These are phyloP conservation scores for Eilema sororculum DNA, from an alignment of 2,888 invertebrate species.

Conservation along the genomic window DNA sequence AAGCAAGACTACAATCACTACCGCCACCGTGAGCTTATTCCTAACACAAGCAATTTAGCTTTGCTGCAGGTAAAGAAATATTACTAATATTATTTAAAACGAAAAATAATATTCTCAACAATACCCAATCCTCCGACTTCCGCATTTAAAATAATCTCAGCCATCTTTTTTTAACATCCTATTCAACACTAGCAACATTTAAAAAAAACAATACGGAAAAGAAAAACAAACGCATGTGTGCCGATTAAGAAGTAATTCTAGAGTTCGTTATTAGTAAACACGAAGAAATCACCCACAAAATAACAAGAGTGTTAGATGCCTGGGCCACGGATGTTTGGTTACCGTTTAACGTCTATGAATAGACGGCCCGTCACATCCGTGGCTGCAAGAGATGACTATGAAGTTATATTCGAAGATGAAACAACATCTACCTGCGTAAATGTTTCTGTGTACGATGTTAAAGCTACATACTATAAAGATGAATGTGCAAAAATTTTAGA, in stretches of 20 bases:
- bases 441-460: neutral
- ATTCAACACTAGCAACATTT: neutral
- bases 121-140: neutral
- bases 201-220: neutral
- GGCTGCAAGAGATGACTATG: slow-evolving; percentile 16
- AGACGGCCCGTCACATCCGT: slow-evolving; percentile 25
- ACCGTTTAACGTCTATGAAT: slow-evolving; percentile 23
- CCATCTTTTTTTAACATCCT: neutral
- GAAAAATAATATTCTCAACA: neutral
- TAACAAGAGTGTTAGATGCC: slow-evolving; percentile 18
- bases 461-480: neutral
- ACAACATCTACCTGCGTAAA: slow-evolving; percentile 16
- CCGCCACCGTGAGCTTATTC: no score
- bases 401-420: slow-evolving; percentile 22
- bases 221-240: neutral
- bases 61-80: no score
- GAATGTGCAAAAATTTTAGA: neutral
- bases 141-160: neutral
- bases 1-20: no score
- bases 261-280: slow-evolving; percentile 15
- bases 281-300: slow-evolving; percentile 16
- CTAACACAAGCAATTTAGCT: no score
- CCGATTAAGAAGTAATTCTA: slow-evolving; percentile 1
- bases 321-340: slow-evolving; percentile 26
- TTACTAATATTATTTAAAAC: no score